These are phyloP conservation scores for Holacanthus passer DNA, from an alignment of 2,113 vertebrate species.

Conservation along the genomic window DNA sequence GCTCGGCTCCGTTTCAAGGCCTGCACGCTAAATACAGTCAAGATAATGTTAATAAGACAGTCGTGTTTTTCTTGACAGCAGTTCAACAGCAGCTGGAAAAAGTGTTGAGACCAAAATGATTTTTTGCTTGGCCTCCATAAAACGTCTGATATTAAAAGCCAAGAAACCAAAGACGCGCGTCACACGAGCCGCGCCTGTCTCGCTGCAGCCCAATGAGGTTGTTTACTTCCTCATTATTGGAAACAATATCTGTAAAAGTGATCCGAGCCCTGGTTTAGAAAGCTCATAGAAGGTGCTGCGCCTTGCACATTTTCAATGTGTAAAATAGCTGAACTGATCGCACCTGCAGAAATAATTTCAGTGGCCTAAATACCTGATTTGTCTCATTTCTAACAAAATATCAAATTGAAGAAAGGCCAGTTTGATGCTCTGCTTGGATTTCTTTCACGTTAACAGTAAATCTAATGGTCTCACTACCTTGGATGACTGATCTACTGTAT, in stretches of 20 bases:
- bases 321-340: no score
- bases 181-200: conserved; percentile 2
- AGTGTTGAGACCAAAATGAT: conserved; percentile 23
- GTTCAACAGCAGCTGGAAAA: conserved; percentile 50
- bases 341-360: background rate
- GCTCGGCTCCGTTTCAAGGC: conserved; percentile 19
- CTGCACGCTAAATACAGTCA: conserved; percentile 28
- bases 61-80: conserved; percentile 53
- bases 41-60: conserved; percentile 47
- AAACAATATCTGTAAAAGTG: conserved; percentile 24
- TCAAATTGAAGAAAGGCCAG: background rate
- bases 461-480: background rate
- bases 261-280: conserved; percentile 11
- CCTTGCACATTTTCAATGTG: no score
- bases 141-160: conserved; percentile 30
- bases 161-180: conserved; percentile 19
- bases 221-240: conserved; percentile 38
- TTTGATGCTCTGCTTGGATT: background rate
- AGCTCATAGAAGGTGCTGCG: background rate
- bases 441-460: background rate
- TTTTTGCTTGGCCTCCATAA: conserved; percentile 2
- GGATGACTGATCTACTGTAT: background rate
- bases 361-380: background rate
- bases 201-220: background rate
- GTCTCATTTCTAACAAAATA: background rate